Percentiles rank a stretch among this genome's conserved stretches.
Evolutionary conservation across 1,140 invertebrate genomes (phyloP).

Genomic region (Sycobia sp.): DNA sequence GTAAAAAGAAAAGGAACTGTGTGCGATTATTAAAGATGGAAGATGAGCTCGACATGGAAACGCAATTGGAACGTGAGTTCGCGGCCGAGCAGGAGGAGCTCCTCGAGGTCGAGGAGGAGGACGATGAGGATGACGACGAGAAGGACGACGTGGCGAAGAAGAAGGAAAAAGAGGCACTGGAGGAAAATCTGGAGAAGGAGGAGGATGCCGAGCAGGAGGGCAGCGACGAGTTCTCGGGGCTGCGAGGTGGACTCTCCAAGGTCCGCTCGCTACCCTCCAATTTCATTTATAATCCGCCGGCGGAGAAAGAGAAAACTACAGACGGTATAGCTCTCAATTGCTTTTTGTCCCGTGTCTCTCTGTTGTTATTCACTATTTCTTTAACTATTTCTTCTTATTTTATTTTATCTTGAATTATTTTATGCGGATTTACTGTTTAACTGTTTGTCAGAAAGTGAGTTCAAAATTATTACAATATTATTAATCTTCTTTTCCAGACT

Average conservation of each 20-base stretch:
- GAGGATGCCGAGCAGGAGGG: constrained; percentile 38
- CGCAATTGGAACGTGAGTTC: constrained; percentile 82
- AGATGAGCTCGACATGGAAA: constrained; percentile 90
- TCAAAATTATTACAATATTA: no score
- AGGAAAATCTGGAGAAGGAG: constrained; percentile 41
- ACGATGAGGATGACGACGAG: constrained; percentile 74
- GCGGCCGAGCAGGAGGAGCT: constrained; percentile 65
- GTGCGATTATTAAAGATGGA: constrained; percentile 73
- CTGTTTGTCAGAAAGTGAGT: no score
- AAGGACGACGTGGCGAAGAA: constrained; percentile 73
- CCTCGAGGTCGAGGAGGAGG: constrained; percentile 73
- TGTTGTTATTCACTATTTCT: neutral
- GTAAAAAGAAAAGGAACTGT: no score
- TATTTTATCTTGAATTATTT: neutral
- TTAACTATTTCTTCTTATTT: neutral
- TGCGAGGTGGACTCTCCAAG: constrained; percentile 57
- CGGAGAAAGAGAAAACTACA: constrained; percentile 42
- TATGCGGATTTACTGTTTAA: neutral
- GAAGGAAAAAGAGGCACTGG: constrained; percentile 54
- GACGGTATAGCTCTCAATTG: constrained; percentile 43
- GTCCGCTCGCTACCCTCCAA: constrained; percentile 72
- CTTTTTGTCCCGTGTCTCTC: neutral
- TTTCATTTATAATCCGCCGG: constrained; percentile 72
- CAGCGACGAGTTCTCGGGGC: constrained; percentile 40
- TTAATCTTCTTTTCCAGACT: constrained; percentile 16